A percentile compares a stretch with the other conserved stretches of the same genome.
These are phyloP conservation scores for Cosmopolites sordidus DNA, from an alignment of 2,888 invertebrate genomes.

Conservation along the genomic window DNA sequence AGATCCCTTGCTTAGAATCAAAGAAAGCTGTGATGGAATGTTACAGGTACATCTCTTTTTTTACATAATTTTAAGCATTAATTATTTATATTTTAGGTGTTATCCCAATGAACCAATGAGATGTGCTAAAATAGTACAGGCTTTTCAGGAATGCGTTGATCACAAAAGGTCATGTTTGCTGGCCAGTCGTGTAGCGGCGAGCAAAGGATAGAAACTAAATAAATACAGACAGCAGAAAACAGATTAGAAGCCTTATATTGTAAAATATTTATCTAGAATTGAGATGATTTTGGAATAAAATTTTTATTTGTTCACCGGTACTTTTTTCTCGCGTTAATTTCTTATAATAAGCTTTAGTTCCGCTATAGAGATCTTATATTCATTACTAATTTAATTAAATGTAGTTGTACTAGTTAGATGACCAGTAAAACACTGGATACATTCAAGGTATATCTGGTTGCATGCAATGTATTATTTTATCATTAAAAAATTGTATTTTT, in stretches of 20 bases:
- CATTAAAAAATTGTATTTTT: no score
- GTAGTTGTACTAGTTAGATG: no score
- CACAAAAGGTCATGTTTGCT: slow-evolving; percentile 48
- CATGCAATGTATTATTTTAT: no score
- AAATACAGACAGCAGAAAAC: neutral
- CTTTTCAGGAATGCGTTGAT: slow-evolving; percentile 60
- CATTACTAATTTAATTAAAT: no score
- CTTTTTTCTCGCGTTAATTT: no score
- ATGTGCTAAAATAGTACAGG: slow-evolving; percentile 58
- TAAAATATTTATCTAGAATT: slow-evolving; percentile 20
- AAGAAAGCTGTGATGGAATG: slow-evolving; percentile 57
- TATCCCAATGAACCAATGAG: slow-evolving; percentile 57
- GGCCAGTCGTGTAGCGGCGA: slow-evolving; percentile 28
- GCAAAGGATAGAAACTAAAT: slow-evolving; percentile 15
- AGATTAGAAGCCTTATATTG: slow-evolving; percentile 20
- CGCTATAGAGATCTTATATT: no score
- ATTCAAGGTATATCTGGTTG: no score
- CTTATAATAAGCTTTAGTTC: no score
- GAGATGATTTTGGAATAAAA: slow-evolving; percentile 12
- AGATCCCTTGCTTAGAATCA: slow-evolving; percentile 54
- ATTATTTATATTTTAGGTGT: slow-evolving; percentile 33
- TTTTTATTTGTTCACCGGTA: slow-evolving; percentile 15
- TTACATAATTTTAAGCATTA: no score
- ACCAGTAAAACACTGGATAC: no score
- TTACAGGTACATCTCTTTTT: slow-evolving; percentile 52